Evolutionary conservation across 1,140 invertebrate species (phyloP).

Genomic region (Drosophila pachea): DNA sequence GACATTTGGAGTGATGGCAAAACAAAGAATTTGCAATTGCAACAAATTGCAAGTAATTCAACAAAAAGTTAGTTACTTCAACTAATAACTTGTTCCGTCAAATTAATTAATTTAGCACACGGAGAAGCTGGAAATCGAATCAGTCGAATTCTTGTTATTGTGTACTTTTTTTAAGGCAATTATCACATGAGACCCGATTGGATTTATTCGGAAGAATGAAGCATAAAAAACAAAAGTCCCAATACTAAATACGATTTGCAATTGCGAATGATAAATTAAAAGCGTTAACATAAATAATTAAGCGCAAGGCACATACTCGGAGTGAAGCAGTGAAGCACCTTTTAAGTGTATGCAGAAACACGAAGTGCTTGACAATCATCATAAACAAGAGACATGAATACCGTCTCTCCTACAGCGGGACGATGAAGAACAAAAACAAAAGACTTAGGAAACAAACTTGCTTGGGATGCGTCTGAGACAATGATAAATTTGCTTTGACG

Average conservation of each 20-base stretch:
- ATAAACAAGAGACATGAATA: slow-evolving; percentile 6
- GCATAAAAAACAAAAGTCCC: too few relatives aligned
- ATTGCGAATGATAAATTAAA: slow-evolving; percentile 9
- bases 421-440: slow-evolving; percentile 4
- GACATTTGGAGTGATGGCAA: slow-evolving; percentile 29
- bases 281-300: slow-evolving; percentile 21
- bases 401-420: too few relatives aligned
- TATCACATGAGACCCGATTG: slow-evolving; percentile 32
- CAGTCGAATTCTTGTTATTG: slow-evolving; percentile 25
- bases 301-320: background rate
- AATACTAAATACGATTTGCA: slow-evolving; percentile 14
- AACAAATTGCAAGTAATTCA: slow-evolving; percentile 34
- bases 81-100: slow-evolving; percentile 59
- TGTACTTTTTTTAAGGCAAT: slow-evolving; percentile 39
- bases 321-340: slow-evolving; percentile 11
- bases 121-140: slow-evolving; percentile 32
- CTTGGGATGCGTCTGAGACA: background rate
- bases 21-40: slow-evolving; percentile 41
- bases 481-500: background rate
- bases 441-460: slow-evolving; percentile 18
- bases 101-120: slow-evolving; percentile 30
- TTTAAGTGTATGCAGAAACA: background rate
- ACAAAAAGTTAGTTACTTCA: slow-evolving; percentile 28
- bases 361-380: slow-evolving; percentile 6
- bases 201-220: slow-evolving; percentile 6